Percentiles rank a stretch among this genome's conserved stretches.
Conservation (phyloP, 2,113 vertebrate genomes). For the Salminus brasiliensis region DNA sequence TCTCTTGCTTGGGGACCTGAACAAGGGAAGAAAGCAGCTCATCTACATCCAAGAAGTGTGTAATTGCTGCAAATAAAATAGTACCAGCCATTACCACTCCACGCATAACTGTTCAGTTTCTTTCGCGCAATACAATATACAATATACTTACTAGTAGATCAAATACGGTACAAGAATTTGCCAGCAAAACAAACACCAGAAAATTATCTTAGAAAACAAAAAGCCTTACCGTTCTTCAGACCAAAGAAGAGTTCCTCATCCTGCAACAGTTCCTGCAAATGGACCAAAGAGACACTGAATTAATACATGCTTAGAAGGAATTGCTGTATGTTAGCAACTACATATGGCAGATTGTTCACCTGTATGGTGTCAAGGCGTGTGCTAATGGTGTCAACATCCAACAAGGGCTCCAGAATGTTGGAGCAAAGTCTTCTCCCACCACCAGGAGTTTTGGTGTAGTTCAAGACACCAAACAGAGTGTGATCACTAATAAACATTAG, state of each 20-base stretch:
- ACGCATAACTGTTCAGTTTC: background rate
- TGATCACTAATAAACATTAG: slow-evolving; percentile 79
- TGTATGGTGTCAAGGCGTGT: slow-evolving; percentile 89
- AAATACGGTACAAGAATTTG: background rate
- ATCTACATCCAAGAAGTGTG: slow-evolving; percentile 93
- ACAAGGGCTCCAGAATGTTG: slow-evolving; percentile 91
- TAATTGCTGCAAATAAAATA: slow-evolving; percentile 82
- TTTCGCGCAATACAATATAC: too few species aligned
- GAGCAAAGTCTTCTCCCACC: slow-evolving; percentile 90
- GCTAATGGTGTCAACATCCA: slow-evolving; percentile 88
- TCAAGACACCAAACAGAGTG: slow-evolving; percentile 90
- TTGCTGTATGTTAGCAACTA: background rate
- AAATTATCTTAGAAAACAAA: slow-evolving; percentile 2
- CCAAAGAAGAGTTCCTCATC: slow-evolving; percentile 91
- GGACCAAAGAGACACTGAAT: background rate
- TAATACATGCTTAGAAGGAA: background rate
- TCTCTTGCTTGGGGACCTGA: slow-evolving; percentile 96
- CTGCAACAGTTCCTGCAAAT: slow-evolving; percentile 81
- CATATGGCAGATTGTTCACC: slow-evolving; percentile 18
- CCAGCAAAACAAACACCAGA: background rate
- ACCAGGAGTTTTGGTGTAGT: slow-evolving; percentile 93
- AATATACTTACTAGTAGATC: background rate
- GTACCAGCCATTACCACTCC: slow-evolving; percentile 8
- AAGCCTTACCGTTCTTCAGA: slow-evolving; percentile 83
- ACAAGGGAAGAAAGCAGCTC: slow-evolving; percentile 93